A percentile compares a stretch with the other conserved stretches of the same genome.
Evolutionary conservation across 2,797 vertebrate species (phyloP).

Genomic region (Coranthus polyacanthus): DNA sequence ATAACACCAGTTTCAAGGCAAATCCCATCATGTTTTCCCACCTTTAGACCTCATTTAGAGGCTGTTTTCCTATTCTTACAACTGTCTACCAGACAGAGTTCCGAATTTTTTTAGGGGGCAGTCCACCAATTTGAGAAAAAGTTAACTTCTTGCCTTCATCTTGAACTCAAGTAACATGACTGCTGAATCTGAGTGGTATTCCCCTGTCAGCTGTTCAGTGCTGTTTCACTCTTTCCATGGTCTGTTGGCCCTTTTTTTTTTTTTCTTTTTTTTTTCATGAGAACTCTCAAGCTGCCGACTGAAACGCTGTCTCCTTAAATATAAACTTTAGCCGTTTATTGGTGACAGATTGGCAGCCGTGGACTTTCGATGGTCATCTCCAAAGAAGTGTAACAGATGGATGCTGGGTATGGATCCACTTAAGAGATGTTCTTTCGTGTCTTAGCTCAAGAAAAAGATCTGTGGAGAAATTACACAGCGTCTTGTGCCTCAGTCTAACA

Average conservation of each 20-base stretch:
- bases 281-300: slow-evolving; percentile 27
- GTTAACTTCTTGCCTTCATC: slow-evolving; percentile 19
- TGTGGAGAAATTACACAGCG: slow-evolving; percentile 29
- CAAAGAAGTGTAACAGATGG: slow-evolving; percentile 56
- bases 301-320: slow-evolving; percentile 29
- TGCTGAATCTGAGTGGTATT: slow-evolving; percentile 32
- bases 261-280: no score
- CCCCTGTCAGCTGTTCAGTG: slow-evolving; percentile 49
- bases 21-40: background rate
- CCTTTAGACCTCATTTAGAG: background rate
- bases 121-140: background rate
- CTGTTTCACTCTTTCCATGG: slow-evolving; percentile 46
- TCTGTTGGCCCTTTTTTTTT: slow-evolving; percentile 21
- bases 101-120: slow-evolving; percentile 7
- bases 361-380: slow-evolving; percentile 38
- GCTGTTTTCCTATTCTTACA: background rate
- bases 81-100: background rate
- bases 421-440: slow-evolving; percentile 4
- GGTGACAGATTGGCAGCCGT: slow-evolving; percentile 27
- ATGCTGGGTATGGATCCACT: slow-evolving; percentile 41
- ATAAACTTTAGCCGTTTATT: slow-evolving; percentile 38
- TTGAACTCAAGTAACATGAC: slow-evolving; percentile 18
- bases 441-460: slow-evolving; percentile 34
- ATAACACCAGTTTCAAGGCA: background rate
- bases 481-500: slow-evolving; percentile 35